Base-by-base conservation (phyloP, 2,113 vertebrate species). In the Plecturocebus donacophilus region DNA sequence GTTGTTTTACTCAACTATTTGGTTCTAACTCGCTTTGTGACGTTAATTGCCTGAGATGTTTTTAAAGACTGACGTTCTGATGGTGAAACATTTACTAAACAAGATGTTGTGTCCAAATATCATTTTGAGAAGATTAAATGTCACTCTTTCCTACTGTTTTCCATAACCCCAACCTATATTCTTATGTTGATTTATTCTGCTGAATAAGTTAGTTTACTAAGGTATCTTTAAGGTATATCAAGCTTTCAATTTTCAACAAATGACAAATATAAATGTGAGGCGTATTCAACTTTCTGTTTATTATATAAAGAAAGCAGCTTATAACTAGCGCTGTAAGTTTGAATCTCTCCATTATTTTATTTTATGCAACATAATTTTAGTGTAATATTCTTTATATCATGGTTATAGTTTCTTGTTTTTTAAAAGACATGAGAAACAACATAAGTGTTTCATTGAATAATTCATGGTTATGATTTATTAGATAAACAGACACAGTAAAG, bases 71-170 rank as follows among this genome's bases (percentile, higher is more conserved):
- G 52, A 58, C 25, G 71, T 93, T 89, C 40, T 95, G 32, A 73
- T n/a, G 49, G 27, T 86, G 45, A 81, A 97, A 93, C 30, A 66
- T 95, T 96, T 97, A 89, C 25, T 32, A 54, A 91, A 91, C 16
- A 86, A 87, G 17, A 94, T 66, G 83, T 86, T 93, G 32, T 93
- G 35, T 42, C 11, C 17, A 94, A 40, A 68, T 90, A 89, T 42
- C 52, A 79, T 83, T 70, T 42, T 80, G 30, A 92, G 32, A 9
- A 73, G 52, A 75, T 75, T 79, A 90, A 96, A 91, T 82, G 8
- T 70, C 87, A 91, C 9, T 79, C 42, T 47, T 92, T 92, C 23
- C 38, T n/a, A 68, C 49, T 79, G 5, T 79, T 89, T 97, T 83
- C 58, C n/a, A 87, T 94, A 71, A 90, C 1, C 16, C 4, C 52